Percentiles rank a stretch among this genome's conserved stretches.
These are phyloP conservation scores for Seira ritae DNA, from an alignment of 2,888 invertebrate species.

Conservation along the genomic window DNA sequence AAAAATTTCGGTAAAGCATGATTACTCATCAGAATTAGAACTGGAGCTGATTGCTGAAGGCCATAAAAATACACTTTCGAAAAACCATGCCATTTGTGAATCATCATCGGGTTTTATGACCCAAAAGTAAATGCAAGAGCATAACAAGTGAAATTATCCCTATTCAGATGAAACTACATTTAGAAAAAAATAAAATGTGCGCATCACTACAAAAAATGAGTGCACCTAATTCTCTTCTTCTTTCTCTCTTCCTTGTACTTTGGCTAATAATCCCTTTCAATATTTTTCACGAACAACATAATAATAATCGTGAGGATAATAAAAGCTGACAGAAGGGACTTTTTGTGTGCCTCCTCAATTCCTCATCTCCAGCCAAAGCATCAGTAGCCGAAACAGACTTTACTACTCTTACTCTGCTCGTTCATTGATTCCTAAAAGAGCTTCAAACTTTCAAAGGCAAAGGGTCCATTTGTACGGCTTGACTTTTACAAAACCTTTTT, in stretches of 20 bases:
- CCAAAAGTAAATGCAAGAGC: not conserved
- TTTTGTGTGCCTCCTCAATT: not conserved
- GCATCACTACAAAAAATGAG: not conserved
- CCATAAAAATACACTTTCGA: not conserved
- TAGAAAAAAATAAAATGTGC: not conserved
- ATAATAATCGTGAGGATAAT: conserved; percentile 55
- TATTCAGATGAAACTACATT: not conserved
- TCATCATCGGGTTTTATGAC: not conserved
- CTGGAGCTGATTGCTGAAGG: not conserved
- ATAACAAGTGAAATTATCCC: not conserved
- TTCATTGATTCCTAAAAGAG: too few relatives aligned
- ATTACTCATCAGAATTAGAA: too few relatives aligned
- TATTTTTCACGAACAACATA: conserved; percentile 45
- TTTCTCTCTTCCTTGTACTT: not conserved
- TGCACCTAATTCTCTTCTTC: not conserved
- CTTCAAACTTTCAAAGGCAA: not conserved
- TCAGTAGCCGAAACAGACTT: too few relatives aligned
- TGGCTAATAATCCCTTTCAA: conserved; percentile 47
- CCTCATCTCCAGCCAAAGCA: too few relatives aligned
- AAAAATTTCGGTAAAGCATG: too few relatives aligned
- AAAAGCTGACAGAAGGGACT: conserved; percentile 61
- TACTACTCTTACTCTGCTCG: too few relatives aligned
- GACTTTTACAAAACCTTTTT: conserved; percentile 62
- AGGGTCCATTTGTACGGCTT: conserved; percentile 62
- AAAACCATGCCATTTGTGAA: not conserved